A percentile compares a stretch with the other conserved stretches of the same genome.
These are phyloP conservation scores for Columba guinea DNA, from an alignment of 2,797 vertebrate species.

Conservation along the genomic window DNA sequence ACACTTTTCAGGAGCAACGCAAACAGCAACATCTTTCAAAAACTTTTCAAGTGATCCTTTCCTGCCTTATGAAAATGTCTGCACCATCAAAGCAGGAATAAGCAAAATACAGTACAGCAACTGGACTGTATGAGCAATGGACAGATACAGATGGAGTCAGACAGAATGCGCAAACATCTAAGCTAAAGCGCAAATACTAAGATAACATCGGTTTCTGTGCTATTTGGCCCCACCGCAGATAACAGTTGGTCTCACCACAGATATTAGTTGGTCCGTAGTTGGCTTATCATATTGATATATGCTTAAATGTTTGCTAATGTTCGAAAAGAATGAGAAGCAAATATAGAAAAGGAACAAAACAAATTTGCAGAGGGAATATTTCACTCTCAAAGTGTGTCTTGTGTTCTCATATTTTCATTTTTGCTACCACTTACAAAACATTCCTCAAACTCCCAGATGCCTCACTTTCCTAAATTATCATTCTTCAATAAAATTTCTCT, in stretches of 20 bases:
- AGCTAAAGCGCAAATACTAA: background rate
- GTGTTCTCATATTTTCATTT: background rate
- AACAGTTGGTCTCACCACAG: background rate
- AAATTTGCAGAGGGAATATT: background rate
- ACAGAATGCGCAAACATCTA: background rate
- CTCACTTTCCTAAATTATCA: background rate
- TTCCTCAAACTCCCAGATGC: background rate
- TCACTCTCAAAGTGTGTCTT: background rate
- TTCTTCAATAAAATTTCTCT: fast-evolving
- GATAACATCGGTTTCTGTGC: background rate
- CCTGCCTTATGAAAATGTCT: background rate
- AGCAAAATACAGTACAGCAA: background rate
- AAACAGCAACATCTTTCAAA: background rate
- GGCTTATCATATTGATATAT: background rate
- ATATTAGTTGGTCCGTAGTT: background rate
- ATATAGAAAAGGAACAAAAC: background rate
- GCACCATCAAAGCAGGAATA: background rate
- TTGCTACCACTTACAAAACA: background rate
- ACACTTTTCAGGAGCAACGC: background rate
- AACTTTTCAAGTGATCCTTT: background rate
- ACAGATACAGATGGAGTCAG: background rate
- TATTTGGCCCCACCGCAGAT: background rate
- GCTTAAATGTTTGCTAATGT: background rate
- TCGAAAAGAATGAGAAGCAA: background rate
- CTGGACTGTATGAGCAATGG: background rate